A percentile compares a stretch with the other conserved stretches of the same genome.
phyloP scores from a whole-genome alignment of 2,797 vertebrate species.

The Salarias fasciatus region DNA sequence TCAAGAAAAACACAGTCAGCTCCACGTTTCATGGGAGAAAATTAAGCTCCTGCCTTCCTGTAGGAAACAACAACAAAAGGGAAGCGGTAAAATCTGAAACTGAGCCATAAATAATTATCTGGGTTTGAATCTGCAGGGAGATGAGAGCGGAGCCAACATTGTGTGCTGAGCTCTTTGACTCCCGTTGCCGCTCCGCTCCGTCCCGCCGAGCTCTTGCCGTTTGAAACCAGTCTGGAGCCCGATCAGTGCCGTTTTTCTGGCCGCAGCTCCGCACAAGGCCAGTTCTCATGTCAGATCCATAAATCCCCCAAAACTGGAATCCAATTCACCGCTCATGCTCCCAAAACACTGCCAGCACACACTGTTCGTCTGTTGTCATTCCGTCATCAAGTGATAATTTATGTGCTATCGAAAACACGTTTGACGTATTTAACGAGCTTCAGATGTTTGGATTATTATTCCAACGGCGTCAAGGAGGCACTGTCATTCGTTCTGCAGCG shows the following conservation, averaged over 20 bases:
- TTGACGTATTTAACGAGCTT: no score
- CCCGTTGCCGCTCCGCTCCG: conserved; percentile 14
- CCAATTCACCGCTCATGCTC: conserved; percentile 15
- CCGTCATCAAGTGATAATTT: conserved; percentile 8
- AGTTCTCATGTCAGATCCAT: conserved; percentile 8
- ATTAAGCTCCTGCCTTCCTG: conserved; percentile 1
- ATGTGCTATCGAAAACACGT: neutral
- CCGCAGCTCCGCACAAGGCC: conserved; percentile 1
- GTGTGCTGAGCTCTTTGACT: conserved; percentile 30
- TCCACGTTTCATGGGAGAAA: conserved; percentile 7
- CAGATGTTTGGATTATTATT: no score
- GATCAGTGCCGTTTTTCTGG: conserved; percentile 7
- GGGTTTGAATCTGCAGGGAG: conserved; percentile 28
- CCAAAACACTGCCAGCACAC: conserved; percentile 3
- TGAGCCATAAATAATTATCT: conserved; percentile 42
- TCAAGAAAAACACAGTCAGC: conserved; percentile 39
- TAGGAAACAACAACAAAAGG: conserved; percentile 45
- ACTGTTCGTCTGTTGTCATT: conserved; percentile 5
- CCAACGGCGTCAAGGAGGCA: no score
- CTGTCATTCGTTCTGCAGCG: no score
- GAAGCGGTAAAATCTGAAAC: conserved; percentile 27
- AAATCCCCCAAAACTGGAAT: conserved; percentile 16
- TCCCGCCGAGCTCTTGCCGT: conserved; percentile 31
- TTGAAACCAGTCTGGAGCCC: conserved; percentile 36
- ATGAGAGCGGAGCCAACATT: conserved; percentile 26